Conservation (phyloP, 1,140 invertebrate species). For the Sminthurinus signatus region DNA sequence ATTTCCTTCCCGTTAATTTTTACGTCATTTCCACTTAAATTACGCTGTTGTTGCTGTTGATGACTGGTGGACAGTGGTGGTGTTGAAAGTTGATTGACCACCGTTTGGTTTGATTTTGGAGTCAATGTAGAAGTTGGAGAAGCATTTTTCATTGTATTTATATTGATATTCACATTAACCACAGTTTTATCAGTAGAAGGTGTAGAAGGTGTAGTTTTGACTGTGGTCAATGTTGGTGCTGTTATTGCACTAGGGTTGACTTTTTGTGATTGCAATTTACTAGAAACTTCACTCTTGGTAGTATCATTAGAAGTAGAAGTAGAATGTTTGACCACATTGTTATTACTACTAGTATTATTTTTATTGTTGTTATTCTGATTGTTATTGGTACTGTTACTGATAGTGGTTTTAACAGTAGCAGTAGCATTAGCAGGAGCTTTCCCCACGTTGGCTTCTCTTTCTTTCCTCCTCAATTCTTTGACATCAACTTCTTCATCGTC, state of each 20-base stretch:
- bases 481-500: not conserved
- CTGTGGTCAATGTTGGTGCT: too few relatives aligned
- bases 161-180: not conserved
- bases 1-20: constrained; percentile 11
- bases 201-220: too few relatives aligned
- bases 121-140: too few relatives aligned
- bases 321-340: not conserved
- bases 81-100: not conserved
- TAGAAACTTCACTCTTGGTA: constrained; percentile 13
- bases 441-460: not conserved
- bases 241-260: constrained; percentile 9
- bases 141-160: not conserved
- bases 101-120: too few relatives aligned
- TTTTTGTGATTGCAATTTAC: not conserved
- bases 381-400: not conserved
- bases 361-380: not conserved
- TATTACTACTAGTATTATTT: not conserved
- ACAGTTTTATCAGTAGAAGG: not conserved
- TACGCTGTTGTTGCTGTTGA: not conserved
- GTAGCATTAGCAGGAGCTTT: not conserved
- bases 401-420: not conserved
- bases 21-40: not conserved
- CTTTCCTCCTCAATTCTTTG: too few relatives aligned
- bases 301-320: constrained; percentile 5
- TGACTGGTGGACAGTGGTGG: not conserved